phyloP scores from a whole-genome alignment of 1,140 invertebrate genomes.

The Rhynchophorus ferrugineus region DNA sequence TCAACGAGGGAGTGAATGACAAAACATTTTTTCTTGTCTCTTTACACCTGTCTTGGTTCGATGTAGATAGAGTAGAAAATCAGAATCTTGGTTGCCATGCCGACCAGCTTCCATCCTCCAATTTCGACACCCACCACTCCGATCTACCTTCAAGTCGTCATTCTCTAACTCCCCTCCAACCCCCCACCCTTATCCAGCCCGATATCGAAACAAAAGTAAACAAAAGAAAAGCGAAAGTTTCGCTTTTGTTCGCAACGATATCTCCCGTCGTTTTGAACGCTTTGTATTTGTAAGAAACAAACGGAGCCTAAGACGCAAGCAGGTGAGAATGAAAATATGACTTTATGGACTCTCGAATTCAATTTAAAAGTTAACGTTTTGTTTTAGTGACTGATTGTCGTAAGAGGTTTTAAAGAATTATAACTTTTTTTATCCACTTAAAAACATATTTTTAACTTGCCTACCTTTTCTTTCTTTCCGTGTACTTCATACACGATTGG shows the following conservation, averaged over 20 bases:
- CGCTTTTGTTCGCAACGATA: neutral
- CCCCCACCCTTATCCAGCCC: neutral
- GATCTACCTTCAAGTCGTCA: too few relatives aligned
- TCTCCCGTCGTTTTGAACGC: neutral
- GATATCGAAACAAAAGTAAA: neutral
- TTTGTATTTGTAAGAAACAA: neutral
- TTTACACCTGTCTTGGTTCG: neutral
- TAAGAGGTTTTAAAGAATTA: too few relatives aligned
- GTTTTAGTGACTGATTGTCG: too few relatives aligned
- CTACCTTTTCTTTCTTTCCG: too few relatives aligned
- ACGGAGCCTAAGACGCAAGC: neutral
- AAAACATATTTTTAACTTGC: too few relatives aligned
- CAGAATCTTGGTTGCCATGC: neutral
- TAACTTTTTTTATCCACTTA: too few relatives aligned
- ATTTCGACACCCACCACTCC: too few relatives aligned
- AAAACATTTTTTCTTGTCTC: neutral
- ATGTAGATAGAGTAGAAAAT: neutral
- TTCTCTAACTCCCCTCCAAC: neutral
- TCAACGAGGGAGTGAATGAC: neutral
- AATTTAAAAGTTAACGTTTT: neutral
- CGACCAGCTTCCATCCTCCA: too few relatives aligned
- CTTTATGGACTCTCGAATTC: neutral
- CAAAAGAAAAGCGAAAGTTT: neutral
- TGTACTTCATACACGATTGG: too few relatives aligned
- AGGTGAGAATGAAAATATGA: neutral